Percentiles rank a stretch among this genome's conserved stretches.
phyloP scores from a whole-genome alignment of 2,888 invertebrate genomes.

The Limnephilus rhombicus region DNA sequence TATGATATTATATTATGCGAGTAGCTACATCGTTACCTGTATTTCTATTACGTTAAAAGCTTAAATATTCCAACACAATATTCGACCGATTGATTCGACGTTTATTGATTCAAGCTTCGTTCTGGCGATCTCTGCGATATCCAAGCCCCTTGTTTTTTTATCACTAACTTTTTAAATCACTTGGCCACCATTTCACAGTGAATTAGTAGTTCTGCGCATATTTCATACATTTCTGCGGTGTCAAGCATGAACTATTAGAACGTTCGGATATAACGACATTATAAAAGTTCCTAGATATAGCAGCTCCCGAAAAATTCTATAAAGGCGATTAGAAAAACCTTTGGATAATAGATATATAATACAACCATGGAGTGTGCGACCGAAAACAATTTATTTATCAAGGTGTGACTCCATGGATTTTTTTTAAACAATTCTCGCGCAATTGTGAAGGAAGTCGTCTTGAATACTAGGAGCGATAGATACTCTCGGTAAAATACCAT shows the following conservation, averaged over 20 bases:
- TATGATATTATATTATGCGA: too few species aligned
- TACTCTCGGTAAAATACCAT: too few species aligned
- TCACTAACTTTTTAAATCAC: not conserved
- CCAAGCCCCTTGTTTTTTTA: not conserved
- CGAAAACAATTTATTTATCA: not conserved
- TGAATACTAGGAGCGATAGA: not conserved
- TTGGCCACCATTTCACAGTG: not conserved
- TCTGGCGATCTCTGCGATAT: not conserved
- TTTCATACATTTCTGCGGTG: not conserved
- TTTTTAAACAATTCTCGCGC: not conserved
- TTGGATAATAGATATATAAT: not conserved
- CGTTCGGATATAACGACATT: not conserved
- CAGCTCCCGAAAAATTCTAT: not conserved
- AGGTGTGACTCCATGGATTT: not conserved
- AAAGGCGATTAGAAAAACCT: not conserved
- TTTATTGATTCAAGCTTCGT: not conserved
- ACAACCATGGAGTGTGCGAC: not conserved
- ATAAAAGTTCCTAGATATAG: not conserved
- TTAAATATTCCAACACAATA: too few species aligned
- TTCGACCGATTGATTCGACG: too few species aligned
- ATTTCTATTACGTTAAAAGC: too few species aligned
- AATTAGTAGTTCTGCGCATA: not conserved
- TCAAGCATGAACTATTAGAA: not conserved
- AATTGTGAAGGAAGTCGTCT: not conserved
- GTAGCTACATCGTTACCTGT: too few species aligned